Conservation (phyloP, 2,113 vertebrate species). For the Alaudala cheleensis region DNA sequence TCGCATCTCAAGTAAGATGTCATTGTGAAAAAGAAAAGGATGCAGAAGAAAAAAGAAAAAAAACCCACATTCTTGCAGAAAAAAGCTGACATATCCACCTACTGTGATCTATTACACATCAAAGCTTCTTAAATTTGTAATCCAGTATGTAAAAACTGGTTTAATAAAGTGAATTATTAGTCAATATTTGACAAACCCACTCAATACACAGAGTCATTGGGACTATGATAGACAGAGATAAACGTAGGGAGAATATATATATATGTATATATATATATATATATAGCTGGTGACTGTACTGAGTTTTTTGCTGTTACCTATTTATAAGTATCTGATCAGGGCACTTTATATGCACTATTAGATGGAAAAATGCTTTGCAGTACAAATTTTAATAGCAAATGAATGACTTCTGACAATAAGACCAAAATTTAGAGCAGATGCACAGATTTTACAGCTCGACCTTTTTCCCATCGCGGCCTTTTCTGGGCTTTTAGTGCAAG, state of each 20-base stretch:
- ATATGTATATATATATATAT: not conserved
- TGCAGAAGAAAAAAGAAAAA: not conserved
- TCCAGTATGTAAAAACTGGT: not conserved
- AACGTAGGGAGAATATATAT: no score
- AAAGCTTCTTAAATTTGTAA: not conserved
- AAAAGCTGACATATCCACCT: not conserved
- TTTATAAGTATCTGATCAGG: not conserved
- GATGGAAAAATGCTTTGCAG: not conserved
- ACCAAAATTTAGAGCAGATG: not conserved
- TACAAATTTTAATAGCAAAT: not conserved
- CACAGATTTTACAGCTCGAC: not conserved
- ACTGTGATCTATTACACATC: not conserved
- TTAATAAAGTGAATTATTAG: conserved; percentile 6
- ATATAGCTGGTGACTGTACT: not conserved
- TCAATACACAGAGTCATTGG: not conserved
- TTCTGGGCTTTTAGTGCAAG: not conserved
- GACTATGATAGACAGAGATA: not conserved
- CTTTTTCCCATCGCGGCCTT: not conserved
- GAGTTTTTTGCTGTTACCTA: not conserved
- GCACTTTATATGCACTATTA: not conserved
- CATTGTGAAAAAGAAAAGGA: not conserved
- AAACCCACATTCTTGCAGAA: not conserved
- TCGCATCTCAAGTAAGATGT: not conserved
- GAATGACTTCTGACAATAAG: not conserved
- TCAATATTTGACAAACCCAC: not conserved